Base-by-base conservation (phyloP, 1,140 invertebrate genomes). In the Conus betulinus region DNA sequence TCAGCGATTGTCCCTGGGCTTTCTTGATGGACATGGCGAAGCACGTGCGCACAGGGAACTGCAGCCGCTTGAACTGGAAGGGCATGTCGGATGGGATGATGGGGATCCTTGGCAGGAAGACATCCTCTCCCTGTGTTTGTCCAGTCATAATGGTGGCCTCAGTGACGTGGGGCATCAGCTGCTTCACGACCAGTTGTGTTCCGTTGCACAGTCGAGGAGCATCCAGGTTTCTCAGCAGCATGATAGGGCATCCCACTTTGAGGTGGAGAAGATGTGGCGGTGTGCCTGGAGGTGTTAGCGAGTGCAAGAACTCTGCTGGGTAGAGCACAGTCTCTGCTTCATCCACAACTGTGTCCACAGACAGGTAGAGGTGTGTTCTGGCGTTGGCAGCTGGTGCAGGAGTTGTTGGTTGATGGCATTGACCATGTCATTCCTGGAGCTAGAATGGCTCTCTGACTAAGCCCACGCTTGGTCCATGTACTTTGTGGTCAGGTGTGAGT, bases 1-100 rank as follows among this genome's bases (percentile, higher is more conserved):
- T 60, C 6, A 95, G 84, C 6, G 94, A 90, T 92, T 96, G 96
- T 20, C 96, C 96, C 93, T 97, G 96, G 8, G 95, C 90, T 93
- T 96, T 96, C 91, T 96, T 96, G 7, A 96, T 96, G 0, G 96
- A 96, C 93, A 96, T 96, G 39, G 96, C 95, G 93, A 96, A 96
- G 5, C 93, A 91, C 5, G 95, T 86, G 88, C 94, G 91, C 0
- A 97, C 71, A 39, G 96, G 95, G 94, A 96, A 96, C 89, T 96
- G 96, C 0, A 95, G 53, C 81, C 96, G 83, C 92, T 95, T 95
- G 88, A 96, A 96, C 87, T 96, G 94, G 89, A 93, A 91, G 25
- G 91, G 89, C 11, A 91, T 17, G 27, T 57, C 89, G 20, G 71
- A 76, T 8, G 71, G 71, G 25, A 76, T 76, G 17, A 76, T 25